phyloP scores from a whole-genome alignment of 2,888 invertebrate genomes.

The Marronus borbonicus region DNA sequence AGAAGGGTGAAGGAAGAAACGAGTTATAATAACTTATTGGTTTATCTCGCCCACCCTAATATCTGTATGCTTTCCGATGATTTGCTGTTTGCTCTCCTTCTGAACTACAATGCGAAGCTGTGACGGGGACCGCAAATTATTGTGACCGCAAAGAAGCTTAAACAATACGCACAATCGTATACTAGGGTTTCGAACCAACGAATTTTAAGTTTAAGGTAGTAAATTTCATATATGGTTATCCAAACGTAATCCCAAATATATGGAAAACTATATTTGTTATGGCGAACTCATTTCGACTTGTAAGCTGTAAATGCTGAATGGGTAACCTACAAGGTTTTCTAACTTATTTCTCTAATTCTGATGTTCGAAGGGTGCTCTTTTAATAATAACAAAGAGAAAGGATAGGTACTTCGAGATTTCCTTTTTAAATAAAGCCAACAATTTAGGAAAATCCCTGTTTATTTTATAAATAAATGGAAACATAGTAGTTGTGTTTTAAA shows the following conservation, averaged over 20 bases:
- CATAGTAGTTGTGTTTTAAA: no score
- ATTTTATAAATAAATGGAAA: no score
- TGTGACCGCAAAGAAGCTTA: conserved; percentile 45
- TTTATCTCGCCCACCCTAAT: conserved; percentile 63
- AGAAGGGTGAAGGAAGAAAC: conserved; percentile 50
- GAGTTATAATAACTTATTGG: conserved; percentile 67
- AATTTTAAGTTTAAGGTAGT: conserved; percentile 17
- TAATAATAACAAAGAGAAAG: no score
- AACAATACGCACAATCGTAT: conserved; percentile 23
- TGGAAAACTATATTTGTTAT: background rate
- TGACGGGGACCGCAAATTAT: conserved; percentile 43
- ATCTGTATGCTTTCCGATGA: conserved; percentile 67
- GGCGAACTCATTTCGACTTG: no score
- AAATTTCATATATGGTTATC: conserved; percentile 1
- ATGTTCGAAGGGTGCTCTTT: no score
- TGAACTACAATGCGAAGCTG: conserved; percentile 7
- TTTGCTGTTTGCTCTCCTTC: conserved; percentile 62
- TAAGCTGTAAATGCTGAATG: no score
- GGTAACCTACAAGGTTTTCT: no score
- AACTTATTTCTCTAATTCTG: no score
- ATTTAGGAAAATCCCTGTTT: no score
- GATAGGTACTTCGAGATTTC: no score
- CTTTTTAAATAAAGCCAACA: no score
- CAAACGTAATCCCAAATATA: background rate
- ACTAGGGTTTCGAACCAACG: conserved; percentile 3